Conservation (phyloP, 2,888 invertebrate genomes). For the Didymodactylos carnosus region DNA sequence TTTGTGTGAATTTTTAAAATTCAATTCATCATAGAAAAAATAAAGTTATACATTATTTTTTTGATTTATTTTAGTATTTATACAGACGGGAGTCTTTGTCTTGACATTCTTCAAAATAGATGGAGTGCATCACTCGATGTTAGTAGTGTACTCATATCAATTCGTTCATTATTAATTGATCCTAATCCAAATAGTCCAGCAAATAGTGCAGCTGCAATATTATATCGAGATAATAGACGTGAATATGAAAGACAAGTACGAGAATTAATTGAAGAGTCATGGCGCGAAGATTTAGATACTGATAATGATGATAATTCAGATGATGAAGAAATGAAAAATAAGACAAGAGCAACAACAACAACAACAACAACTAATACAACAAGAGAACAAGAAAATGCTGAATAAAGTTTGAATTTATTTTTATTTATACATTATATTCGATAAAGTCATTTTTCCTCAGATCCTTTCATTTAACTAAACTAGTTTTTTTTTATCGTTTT, state of each 20-base stretch:
- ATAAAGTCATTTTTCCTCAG: too few relatives aligned
- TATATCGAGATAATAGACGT: constrained; percentile 93
- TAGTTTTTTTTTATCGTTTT: too few relatives aligned
- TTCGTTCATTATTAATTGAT: constrained; percentile 96
- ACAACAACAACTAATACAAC: neutral
- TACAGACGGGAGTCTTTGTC: constrained; percentile 93
- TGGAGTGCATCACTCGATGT: constrained; percentile 99
- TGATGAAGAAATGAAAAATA: neutral
- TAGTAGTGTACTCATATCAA: constrained; percentile 95
- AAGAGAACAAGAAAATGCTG: too few relatives aligned
- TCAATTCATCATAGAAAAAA: neutral
- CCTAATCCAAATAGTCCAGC: constrained; percentile 98
- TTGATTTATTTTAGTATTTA: constrained; percentile 52
- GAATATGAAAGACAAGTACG: constrained; percentile 98
- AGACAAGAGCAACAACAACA: neutral
- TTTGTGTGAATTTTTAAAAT: neutral
- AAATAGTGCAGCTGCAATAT: constrained; percentile 93
- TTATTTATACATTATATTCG: too few relatives aligned
- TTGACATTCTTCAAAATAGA: constrained; percentile 95
- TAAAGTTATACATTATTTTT: neutral
- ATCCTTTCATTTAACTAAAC: too few relatives aligned
- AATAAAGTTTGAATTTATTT: too few relatives aligned
- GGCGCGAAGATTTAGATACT: constrained; percentile 36
- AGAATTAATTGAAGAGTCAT: constrained; percentile 96
- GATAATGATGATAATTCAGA: neutral